These are phyloP conservation scores for Dicrurus megarhynchus DNA, from an alignment of 2,113 vertebrate genomes.

Conservation along the genomic window DNA sequence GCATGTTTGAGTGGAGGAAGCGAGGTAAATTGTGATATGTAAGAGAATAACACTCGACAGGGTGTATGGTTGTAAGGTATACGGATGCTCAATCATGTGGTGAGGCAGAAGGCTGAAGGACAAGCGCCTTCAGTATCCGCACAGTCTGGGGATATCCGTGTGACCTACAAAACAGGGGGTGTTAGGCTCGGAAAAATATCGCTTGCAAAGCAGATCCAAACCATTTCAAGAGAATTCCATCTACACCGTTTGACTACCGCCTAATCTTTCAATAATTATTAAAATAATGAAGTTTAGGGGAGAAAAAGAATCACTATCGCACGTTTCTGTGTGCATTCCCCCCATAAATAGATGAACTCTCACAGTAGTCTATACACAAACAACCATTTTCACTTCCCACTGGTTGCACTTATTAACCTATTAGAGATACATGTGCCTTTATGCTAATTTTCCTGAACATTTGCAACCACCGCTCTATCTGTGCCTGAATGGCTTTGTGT, in stretches of 20 bases:
- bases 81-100: conserved; percentile 60
- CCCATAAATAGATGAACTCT: neutral
- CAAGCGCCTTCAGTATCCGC: conserved; percentile 64
- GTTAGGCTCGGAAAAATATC: conserved; percentile 4
- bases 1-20: conserved; percentile 66
- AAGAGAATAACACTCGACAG: conserved; percentile 74
- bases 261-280: neutral
- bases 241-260: neutral
- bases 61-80: conserved; percentile 67
- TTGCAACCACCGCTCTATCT: neutral
- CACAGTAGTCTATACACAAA: neutral
- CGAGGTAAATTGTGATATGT: conserved; percentile 72
- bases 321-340: neutral
- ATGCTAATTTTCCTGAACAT: neutral
- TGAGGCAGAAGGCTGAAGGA: conserved; percentile 73
- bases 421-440: neutral
- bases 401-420: neutral
- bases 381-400: conserved; percentile 3
- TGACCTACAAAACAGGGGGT: conserved; percentile 59
- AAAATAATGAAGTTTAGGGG: neutral
- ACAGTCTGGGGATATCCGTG: conserved; percentile 42
- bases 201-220: neutral
- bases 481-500: neutral
- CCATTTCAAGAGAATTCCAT: neutral
- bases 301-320: neutral